Percentiles rank a stretch among this genome's conserved stretches.
Conservation (phyloP, 2,113 vertebrate genomes). For the zebrafish (Danio rerio) region GRCz12tu NC_133189.1:54206001-54206500, state of each 20-base stretch:
- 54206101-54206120: neutral
- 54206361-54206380: conserved; percentile 41
- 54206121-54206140: conserved; percentile 62
- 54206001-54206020: neutral
- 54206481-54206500: too few species aligned
- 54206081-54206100: conserved; percentile 61
- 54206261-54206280: conserved; percentile 43
- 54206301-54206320: conserved; percentile 25
- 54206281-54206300: conserved; percentile 64
- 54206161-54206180: conserved; percentile 5
- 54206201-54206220: conserved; percentile 40
- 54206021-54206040: conserved; percentile 45
- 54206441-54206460: too few species aligned
- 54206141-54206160: conserved; percentile 46
- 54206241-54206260: conserved; percentile 6
- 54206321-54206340: conserved; percentile 34
- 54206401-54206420: too few species aligned
- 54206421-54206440: too few species aligned
- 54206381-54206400: conserved; percentile 41
- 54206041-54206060: conserved; percentile 62
- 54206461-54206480: too few species aligned
- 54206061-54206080: conserved; percentile 69
- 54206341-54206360: conserved; percentile 3
- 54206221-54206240: conserved; percentile 20
- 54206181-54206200: neutral